Percentiles rank a stretch among this genome's conserved stretches.
Evolutionary conservation across 2,113 vertebrate genomes (phyloP).

Genomic region (Nothobranchius furzeri): DNA sequence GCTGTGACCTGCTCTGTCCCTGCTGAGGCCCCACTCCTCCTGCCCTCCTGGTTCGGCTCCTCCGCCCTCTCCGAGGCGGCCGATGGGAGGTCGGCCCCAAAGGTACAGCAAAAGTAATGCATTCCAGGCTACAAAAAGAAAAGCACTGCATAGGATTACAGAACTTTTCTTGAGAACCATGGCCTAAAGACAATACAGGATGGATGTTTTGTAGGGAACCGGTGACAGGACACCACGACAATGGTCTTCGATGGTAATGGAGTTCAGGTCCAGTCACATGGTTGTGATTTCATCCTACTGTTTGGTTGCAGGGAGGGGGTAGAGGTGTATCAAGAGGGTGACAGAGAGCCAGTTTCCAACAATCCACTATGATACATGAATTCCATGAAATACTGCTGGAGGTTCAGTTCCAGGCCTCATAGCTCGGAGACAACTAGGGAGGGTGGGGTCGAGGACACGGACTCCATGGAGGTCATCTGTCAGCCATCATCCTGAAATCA

Average conservation of each 20-base stretch:
- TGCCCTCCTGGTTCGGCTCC: constrained; percentile 77
- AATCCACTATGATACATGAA: constrained; percentile 10
- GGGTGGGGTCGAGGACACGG: constrained; percentile 39
- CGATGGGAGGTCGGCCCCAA: constrained; percentile 84
- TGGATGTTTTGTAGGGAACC: constrained; percentile 28
- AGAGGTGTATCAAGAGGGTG: no score
- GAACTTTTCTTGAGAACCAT: constrained; percentile 92
- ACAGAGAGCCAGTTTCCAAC: neutral
- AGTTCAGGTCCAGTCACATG: constrained; percentile 25
- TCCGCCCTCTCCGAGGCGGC: constrained; percentile 69
- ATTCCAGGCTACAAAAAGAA: constrained; percentile 93
- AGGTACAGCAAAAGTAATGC: constrained; percentile 91
- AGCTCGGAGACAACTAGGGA: neutral
- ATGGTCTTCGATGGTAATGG: constrained; percentile 18
- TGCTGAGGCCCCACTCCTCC: constrained; percentile 73
- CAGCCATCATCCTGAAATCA: constrained; percentile 73
- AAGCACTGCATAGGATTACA: constrained; percentile 87
- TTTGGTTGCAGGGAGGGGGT: neutral
- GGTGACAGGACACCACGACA: constrained; percentile 6
- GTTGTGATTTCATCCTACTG: constrained; percentile 19
- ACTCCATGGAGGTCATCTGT: constrained; percentile 52
- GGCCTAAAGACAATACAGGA: constrained; percentile 75
- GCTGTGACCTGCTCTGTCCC: constrained; percentile 46
- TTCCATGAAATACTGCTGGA: constrained; percentile 13
- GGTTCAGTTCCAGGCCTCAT: neutral